Base-by-base conservation (phyloP, 2,888 invertebrate genomes). In the Plebejus argus region DNA sequence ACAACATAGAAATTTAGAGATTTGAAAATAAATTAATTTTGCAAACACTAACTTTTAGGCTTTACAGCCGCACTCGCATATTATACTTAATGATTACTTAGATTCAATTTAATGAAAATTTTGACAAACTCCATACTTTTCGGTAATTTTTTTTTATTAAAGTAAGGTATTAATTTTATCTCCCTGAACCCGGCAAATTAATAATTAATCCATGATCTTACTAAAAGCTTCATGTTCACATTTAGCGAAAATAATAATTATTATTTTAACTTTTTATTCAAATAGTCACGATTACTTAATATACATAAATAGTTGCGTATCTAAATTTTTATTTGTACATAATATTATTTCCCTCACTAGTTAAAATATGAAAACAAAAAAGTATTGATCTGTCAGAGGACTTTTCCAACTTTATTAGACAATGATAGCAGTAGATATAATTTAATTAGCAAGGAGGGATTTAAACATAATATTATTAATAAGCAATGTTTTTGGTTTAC, bases 311-410 rank as follows among this genome's bases (percentile, higher is more conserved):
- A 45, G 10, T 45, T 10, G 45, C 10, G 45, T 45, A 45, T 45
- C 45, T 58, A 58, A 20, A 58, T 58, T 58, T 58, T 20, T 18
- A 56, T 56, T 58, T 58, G 58, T 58, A 58, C 58, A 58, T 58
- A 56, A 56, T 5, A 56, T 18, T 53, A 53, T 53, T 18, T 35
- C 35, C 7, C 35, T 35, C 7, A 8, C 10, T 10, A 2, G 8
- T 39, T 1, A 39, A 39, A 39, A 39, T 39, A 39, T 39, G 8
- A 39, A 39, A 39, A 39, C 10, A 39, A 10, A 39, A 39, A 39
- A 8, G 8, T 10, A 1, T 8, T 39, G 10, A 10, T 39, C 39
- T 39, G 39, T 39, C 10, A 8, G 8, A 8, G 8, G 10, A 39
- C 1, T 10, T 39, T 39, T 39, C 39, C 39, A 39, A 39, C 8